These are phyloP conservation scores for Theristicus caerulescens DNA, from an alignment of 2,113 vertebrate genomes.

Conservation along the genomic window DNA sequence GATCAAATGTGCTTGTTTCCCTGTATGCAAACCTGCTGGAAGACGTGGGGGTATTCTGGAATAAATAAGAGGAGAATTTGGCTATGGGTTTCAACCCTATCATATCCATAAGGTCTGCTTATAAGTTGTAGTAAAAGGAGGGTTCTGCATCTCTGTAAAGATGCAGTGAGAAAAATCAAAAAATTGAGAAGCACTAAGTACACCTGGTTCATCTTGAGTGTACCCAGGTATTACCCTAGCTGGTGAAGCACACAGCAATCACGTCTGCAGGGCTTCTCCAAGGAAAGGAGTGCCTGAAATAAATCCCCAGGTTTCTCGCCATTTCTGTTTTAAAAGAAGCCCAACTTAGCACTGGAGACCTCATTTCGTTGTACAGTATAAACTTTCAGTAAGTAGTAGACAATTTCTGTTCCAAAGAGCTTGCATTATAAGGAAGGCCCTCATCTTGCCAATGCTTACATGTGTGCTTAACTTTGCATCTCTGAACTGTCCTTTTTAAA, in stretches of 20 bases:
- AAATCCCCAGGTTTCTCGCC: neutral
- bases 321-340: neutral
- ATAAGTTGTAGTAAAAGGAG: neutral
- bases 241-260: neutral
- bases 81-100: neutral
- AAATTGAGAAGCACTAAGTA: neutral
- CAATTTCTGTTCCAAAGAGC: neutral
- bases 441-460: neutral
- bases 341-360: neutral
- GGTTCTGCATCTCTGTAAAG: neutral
- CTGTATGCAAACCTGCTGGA: neutral
- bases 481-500: neutral
- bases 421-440: neutral
- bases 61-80: neutral
- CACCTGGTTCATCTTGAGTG: accelerated
- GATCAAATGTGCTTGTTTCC: neutral
- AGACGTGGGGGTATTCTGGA: neutral
- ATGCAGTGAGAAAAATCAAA: neutral
- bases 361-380: neutral
- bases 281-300: neutral
- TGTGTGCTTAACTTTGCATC: neutral
- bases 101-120: neutral
- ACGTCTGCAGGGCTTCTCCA: neutral
- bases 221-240: neutral
- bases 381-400: neutral